phyloP scores from a whole-genome alignment of 2,888 invertebrate species.

The Oeneis ivallda region DNA sequence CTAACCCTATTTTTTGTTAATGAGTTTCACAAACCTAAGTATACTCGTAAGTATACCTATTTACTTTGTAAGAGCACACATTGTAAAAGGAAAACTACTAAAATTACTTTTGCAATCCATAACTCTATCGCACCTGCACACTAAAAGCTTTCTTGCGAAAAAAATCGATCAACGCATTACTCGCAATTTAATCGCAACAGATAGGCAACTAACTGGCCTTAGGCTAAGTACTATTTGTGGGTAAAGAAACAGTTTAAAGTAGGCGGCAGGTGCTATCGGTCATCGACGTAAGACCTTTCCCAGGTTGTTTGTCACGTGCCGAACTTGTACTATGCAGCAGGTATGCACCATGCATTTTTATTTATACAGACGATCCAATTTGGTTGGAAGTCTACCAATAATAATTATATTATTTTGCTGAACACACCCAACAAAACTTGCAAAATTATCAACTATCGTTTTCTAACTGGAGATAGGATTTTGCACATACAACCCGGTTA shows the following conservation, averaged over 20 bases:
- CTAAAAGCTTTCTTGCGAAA: slow-evolving; percentile 23
- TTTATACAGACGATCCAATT: slow-evolving; percentile 6
- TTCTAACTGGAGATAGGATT: neutral
- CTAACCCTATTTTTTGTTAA: too few species aligned
- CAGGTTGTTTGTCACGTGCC: slow-evolving; percentile 61
- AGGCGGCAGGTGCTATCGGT: slow-evolving; percentile 67
- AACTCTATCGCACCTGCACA: slow-evolving; percentile 4
- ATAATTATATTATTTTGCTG: neutral
- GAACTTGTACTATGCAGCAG: slow-evolving; percentile 48
- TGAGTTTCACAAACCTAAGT: too few species aligned
- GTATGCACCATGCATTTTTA: slow-evolving; percentile 2
- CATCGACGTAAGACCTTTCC: slow-evolving; percentile 75
- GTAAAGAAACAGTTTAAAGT: slow-evolving; percentile 28
- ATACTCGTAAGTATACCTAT: too few species aligned
- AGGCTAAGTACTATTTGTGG: slow-evolving; percentile 12
- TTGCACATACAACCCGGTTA: too few species aligned
- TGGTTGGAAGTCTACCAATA: neutral
- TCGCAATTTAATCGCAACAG: slow-evolving; percentile 29
- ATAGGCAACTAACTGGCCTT: slow-evolving; percentile 12
- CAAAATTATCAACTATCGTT: neutral
- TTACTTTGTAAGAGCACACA: neutral
- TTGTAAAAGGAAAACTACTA: neutral
- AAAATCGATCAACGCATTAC: slow-evolving; percentile 3
- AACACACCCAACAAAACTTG: neutral
- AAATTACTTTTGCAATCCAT: neutral